These are phyloP conservation scores for Syndactyla subalaris DNA, from an alignment of 2,797 vertebrate genomes.

Conservation along the genomic window DNA sequence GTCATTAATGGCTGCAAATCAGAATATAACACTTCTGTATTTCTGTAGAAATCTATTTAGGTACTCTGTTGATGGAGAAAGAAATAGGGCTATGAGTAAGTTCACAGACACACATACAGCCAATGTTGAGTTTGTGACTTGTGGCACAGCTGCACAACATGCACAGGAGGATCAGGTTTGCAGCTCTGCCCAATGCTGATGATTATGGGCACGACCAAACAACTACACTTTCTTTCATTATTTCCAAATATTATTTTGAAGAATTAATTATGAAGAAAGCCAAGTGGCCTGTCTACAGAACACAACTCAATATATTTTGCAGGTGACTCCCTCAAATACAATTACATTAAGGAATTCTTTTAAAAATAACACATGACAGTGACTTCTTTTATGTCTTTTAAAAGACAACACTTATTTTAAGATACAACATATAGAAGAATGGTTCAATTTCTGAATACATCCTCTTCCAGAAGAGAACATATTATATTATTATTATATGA, in stretches of 20 bases:
- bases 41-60: not conserved
- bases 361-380: not conserved
- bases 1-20: not conserved
- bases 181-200: not conserved
- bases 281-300: not conserved
- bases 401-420: not conserved
- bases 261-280: not conserved
- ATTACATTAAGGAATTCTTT: not conserved
- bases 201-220: not conserved
- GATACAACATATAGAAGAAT: not conserved
- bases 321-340: not conserved
- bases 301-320: not conserved
- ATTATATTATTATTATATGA: not conserved
- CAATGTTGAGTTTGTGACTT: rapidly evolving
- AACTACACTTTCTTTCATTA: not conserved
- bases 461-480: not conserved
- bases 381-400: not conserved
- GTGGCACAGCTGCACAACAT: not conserved
- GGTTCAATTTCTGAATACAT: not conserved
- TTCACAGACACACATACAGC: not conserved
- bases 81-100: not conserved
- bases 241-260: not conserved
- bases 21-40: not conserved
- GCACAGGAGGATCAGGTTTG: not conserved
- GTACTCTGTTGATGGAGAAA: not conserved